Base-by-base conservation (phyloP, 2,113 vertebrate species). In the Elephas maximus region DNA sequence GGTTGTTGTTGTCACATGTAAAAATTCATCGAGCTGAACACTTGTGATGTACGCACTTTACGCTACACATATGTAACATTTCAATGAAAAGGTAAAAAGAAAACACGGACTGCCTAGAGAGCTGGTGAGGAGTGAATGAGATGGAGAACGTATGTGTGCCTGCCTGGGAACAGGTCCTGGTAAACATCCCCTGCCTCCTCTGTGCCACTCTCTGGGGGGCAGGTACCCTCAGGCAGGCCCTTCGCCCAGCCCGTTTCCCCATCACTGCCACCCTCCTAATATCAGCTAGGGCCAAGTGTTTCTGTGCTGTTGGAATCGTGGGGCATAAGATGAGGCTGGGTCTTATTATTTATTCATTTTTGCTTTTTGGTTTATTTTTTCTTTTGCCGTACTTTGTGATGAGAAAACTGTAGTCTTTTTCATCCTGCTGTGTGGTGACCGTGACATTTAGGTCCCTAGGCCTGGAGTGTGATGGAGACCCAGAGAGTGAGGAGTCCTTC, bases 251-350 rank as follows among this genome's bases (percentile, higher is more conserved):
- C n/a, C 18, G n/a, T 8, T 15, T 57, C n/a, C 10, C 15, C 37
- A 0, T 5, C 11, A 14, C 8, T 4, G 14, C 57, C 2, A 3
- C 21, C 44, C 28, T 5, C 53, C 8, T 4, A 65, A 76, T n/a
- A 0, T 26, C 24, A 17, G 5, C 30, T 17, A 7, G 33, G 41
- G 80, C 63, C 48, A 8, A 15, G 11, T 10, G 30, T 28, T 1
- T 5, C 57, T 30, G 53, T 51, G 20, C n/a, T 60, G 26, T 23
- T 33, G 26, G 33, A 65, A 60, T 1, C 11, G 62, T 53, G 53
- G 44, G 7, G 1, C 10, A 33, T 63, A 53, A 20, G 30, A 14
- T 6, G 76, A 37, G 37, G 45, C 78, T 24, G 20, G 5, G 6
- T 45, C 60, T 33, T 24, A 48, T 41, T 86, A 51, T 53, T 12